Percentiles rank a stretch among this genome's conserved stretches.
These are phyloP conservation scores for Aphis gossypii DNA, from an alignment of 1,140 invertebrate species.

Conservation along the genomic window DNA sequence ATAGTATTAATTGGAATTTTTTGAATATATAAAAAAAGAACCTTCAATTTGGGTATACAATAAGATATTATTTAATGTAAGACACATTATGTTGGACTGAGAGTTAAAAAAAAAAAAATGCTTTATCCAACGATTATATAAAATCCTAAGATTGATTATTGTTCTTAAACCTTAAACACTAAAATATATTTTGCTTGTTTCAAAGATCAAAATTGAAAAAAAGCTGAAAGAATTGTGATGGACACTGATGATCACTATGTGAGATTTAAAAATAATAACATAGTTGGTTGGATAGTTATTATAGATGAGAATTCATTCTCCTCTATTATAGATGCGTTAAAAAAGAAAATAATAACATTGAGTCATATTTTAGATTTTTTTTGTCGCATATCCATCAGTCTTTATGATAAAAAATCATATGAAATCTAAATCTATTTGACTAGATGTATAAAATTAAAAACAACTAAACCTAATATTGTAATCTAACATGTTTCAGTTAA, in stretches of 20 bases:
- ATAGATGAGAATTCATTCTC: not conserved
- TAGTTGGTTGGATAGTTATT: not conserved
- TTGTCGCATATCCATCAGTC: not conserved
- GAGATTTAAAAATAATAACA: not conserved
- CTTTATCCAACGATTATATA: not conserved
- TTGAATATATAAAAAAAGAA: not conserved
- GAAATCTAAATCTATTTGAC: slow-evolving; percentile 43
- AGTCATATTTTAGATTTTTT: not conserved
- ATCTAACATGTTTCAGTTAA: not conserved
- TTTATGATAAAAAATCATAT: slow-evolving; percentile 25
- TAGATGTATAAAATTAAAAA: slow-evolving; percentile 45
- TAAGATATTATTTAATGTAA: not conserved
- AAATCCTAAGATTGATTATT: not conserved
- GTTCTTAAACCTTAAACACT: not conserved
- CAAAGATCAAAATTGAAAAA: not conserved
- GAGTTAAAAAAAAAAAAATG: not conserved
- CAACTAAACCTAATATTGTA: not conserved
- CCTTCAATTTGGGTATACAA: not conserved
- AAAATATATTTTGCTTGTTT: not conserved
- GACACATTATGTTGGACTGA: not conserved
- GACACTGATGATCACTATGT: not conserved
- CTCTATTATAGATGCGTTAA: not conserved
- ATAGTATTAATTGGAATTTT: not conserved
- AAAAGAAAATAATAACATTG: not conserved
- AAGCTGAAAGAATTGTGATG: not conserved